Evolutionary conservation across 1,140 invertebrate genomes (phyloP).

Genomic region (Diploscapter pachys): DNA sequence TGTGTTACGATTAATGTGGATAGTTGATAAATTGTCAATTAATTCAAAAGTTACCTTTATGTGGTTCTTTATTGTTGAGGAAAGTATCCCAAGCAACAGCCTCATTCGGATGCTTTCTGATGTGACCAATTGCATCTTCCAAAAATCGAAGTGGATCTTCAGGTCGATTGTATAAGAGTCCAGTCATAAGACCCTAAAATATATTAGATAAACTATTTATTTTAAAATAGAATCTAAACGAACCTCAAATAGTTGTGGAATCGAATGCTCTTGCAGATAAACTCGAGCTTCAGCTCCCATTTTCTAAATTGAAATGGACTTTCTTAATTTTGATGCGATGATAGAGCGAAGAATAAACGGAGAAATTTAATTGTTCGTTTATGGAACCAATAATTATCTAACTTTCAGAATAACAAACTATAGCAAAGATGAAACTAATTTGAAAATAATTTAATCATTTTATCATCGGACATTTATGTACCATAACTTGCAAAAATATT

Average conservation of each 20-base stretch:
- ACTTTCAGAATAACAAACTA: too few relatives aligned
- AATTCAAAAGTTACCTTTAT: neutral
- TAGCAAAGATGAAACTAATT: too few relatives aligned
- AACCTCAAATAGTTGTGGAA: slow-evolving; percentile 58
- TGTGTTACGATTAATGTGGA: neutral
- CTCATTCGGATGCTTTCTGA: slow-evolving; percentile 42
- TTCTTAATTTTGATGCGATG: too few relatives aligned
- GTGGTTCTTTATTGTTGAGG: slow-evolving; percentile 1
- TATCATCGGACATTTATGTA: too few relatives aligned
- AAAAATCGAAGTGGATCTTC: slow-evolving; percentile 53
- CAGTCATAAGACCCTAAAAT: slow-evolving; percentile 57
- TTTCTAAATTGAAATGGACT: neutral
- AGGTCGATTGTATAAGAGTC: slow-evolving; percentile 56
- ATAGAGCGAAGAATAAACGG: neutral
- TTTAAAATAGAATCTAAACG: slow-evolving; percentile 22
- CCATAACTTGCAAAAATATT: too few relatives aligned
- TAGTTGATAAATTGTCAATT: neutral
- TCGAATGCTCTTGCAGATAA: slow-evolving; percentile 56
- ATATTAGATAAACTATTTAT: neutral
- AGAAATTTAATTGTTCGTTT: neutral
- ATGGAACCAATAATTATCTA: too few relatives aligned
- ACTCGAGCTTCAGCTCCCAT: slow-evolving; percentile 54
- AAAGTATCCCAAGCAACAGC: slow-evolving; percentile 45
- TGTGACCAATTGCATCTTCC: slow-evolving; percentile 43
- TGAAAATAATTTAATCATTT: too few relatives aligned